A percentile compares a stretch with the other conserved stretches of the same genome.
Evolutionary conservation across 1,140 invertebrate genomes (phyloP).

Genomic region (Tigriopus japonicus): DNA sequence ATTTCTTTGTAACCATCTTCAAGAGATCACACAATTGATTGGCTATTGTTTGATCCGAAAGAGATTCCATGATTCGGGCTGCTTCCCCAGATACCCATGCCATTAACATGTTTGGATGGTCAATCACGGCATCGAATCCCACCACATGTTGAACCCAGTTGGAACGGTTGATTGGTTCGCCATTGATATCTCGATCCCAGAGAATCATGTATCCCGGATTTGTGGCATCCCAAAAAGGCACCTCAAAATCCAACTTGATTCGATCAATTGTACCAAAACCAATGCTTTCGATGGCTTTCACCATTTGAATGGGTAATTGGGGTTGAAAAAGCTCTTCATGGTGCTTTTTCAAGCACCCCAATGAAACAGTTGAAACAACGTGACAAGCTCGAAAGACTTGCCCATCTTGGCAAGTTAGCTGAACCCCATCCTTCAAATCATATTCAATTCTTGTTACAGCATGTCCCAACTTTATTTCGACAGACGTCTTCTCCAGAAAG

Average conservation of each 20-base stretch:
- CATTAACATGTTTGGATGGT: neutral
- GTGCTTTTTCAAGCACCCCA: neutral
- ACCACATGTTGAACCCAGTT: neutral
- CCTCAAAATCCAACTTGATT: neutral
- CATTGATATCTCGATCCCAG: neutral
- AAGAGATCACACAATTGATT: neutral
- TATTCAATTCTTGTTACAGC: neutral
- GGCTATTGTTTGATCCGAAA: neutral
- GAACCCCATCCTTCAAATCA: neutral
- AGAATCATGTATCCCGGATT: neutral
- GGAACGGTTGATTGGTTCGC: neutral
- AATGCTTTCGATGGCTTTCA: neutral
- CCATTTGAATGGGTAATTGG: neutral
- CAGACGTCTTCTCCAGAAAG: no score
- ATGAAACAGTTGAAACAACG: neutral
- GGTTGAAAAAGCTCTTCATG: neutral
- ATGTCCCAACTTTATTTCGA: neutral
- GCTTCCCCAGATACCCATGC: neutral
- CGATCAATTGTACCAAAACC: neutral
- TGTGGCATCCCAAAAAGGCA: neutral
- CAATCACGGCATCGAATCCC: neutral
- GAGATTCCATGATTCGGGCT: neutral
- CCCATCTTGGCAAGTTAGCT: neutral
- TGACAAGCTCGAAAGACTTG: neutral
- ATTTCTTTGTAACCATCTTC: neutral